Evolutionary conservation across 2,113 vertebrate species (phyloP).

Genomic region (Vicugna pacos): DNA sequence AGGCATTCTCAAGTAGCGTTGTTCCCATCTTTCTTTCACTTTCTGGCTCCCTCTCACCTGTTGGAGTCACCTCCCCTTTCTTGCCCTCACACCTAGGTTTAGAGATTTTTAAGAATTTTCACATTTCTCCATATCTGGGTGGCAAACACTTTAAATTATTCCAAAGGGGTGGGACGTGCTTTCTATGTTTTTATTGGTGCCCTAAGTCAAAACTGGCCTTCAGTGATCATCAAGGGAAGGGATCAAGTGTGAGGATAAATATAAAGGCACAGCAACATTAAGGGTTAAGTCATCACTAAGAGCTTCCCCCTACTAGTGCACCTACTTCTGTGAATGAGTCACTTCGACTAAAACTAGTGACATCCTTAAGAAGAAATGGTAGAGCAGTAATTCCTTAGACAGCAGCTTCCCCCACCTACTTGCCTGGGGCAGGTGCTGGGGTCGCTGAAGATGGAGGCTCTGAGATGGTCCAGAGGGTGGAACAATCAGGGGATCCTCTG

Average conservation of each 20-base stretch:
- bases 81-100: neutral
- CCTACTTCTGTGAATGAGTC: slow-evolving; percentile 60
- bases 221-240: neutral
- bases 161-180: neutral
- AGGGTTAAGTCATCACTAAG: neutral
- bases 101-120: slow-evolving; percentile 7
- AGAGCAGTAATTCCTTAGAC: neutral
- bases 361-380: slow-evolving; percentile 54
- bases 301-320: neutral
- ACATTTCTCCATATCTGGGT: neutral
- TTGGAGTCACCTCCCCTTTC: neutral
- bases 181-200: neutral
- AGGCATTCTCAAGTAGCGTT: neutral
- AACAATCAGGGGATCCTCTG: neutral
- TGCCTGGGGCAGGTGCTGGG: slow-evolving; percentile 1
- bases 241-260: neutral
- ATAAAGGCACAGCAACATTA: neutral
- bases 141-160: neutral
- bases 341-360: slow-evolving; percentile 66
- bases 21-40: neutral
- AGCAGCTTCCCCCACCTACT: neutral
- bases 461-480: neutral
- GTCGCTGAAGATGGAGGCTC: neutral
- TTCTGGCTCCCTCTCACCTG: neutral
- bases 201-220: neutral